These are phyloP conservation scores for Agrochola lota DNA, from an alignment of 2,888 invertebrate species.

Conservation along the genomic window DNA sequence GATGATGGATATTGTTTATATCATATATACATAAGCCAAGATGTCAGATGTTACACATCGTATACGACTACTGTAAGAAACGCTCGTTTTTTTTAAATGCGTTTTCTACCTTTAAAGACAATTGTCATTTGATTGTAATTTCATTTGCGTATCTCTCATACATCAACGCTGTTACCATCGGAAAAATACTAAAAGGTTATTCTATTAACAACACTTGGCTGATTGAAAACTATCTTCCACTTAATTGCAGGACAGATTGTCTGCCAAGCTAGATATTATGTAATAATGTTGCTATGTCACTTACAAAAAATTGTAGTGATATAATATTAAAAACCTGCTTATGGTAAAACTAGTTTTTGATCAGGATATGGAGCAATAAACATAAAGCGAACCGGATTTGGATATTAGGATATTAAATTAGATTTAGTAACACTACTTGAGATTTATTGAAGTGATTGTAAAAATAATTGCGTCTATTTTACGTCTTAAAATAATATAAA, in stretches of 20 bases:
- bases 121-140: background rate
- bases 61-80: no score
- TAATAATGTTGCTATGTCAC: slow-evolving; percentile 11
- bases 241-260: background rate
- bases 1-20: no score
- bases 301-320: slow-evolving; percentile 12
- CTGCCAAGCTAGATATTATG: slow-evolving; percentile 4
- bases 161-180: background rate
- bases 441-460: background rate
- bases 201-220: background rate
- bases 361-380: slow-evolving; percentile 56
- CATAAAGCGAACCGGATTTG: slow-evolving; percentile 43
- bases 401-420: background rate
- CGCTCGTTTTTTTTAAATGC: background rate
- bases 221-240: background rate
- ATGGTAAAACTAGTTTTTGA: slow-evolving; percentile 30
- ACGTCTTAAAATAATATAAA: background rate
- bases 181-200: background rate
- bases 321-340: slow-evolving; percentile 46
- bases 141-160: background rate
- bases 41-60: no score
- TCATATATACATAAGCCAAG: no score
- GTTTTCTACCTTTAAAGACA: background rate
- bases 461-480: background rate
- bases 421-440: background rate